phyloP scores from a whole-genome alignment of 2,113 vertebrate genomes.

The Cryptoleucopteryx plumbea region DNA sequence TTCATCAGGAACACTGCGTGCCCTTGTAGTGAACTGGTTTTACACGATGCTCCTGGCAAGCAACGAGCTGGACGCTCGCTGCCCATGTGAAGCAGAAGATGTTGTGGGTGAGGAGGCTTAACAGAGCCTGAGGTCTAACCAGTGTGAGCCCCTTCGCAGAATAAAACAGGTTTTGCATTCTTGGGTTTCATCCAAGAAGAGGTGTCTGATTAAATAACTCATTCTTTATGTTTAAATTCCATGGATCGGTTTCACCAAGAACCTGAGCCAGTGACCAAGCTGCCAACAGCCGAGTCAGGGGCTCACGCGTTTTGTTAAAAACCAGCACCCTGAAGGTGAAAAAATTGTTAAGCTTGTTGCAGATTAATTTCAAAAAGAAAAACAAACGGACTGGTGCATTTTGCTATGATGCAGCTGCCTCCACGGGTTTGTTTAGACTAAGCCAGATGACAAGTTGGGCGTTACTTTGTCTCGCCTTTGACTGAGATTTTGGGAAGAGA shows the following conservation, averaged over 20 bases:
- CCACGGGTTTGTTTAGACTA: neutral
- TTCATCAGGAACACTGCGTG: accelerated
- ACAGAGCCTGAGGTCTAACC: neutral
- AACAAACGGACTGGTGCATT: neutral
- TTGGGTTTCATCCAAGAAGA: slow-evolving; percentile 16
- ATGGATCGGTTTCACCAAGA: neutral
- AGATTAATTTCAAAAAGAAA: slow-evolving; percentile 14
- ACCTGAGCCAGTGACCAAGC: slow-evolving; percentile 5
- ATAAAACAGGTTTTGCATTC: neutral
- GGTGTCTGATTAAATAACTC: slow-evolving; percentile 12
- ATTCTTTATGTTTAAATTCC: neutral
- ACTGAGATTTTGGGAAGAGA: neutral
- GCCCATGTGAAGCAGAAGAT: neutral
- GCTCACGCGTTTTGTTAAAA: neutral
- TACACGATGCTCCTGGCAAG: neutral
- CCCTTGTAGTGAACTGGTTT: neutral
- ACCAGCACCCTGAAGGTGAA: slow-evolving; percentile 8
- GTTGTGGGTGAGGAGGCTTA: neutral
- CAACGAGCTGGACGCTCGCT: neutral
- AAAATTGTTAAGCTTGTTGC: neutral
- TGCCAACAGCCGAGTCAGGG: neutral
- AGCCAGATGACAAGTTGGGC: neutral
- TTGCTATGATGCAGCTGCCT: neutral
- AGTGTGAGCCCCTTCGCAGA: neutral
- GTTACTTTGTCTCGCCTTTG: neutral